Conservation (phyloP, 2,113 vertebrate species). For the Panthera uncia region DNA sequence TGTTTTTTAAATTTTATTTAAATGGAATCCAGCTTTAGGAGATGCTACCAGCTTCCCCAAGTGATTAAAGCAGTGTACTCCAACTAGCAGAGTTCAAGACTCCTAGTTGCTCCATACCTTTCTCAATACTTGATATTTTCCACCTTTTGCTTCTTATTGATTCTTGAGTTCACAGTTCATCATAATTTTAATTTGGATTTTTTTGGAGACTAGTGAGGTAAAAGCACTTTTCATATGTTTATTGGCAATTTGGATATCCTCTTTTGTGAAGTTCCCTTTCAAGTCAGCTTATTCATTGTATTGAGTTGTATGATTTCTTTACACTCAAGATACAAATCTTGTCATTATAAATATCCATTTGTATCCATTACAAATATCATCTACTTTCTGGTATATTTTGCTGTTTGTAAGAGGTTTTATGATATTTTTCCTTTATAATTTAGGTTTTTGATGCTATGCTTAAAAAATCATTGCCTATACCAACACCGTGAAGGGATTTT, state of each 20-base stretch:
- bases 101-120: not conserved
- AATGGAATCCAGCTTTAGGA: not conserved
- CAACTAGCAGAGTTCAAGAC: not conserved
- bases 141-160: not conserved
- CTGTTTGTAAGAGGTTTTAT: not conserved
- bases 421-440: not conserved
- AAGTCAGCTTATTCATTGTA: not conserved
- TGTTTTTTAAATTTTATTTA: not conserved
- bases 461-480: not conserved
- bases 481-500: not conserved
- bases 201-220: not conserved
- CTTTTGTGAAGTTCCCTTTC: not conserved
- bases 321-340: not conserved
- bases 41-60: not conserved
- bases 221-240: not conserved
- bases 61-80: not conserved
- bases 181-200: not conserved
- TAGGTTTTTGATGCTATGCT: not conserved
- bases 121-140: not conserved
- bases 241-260: not conserved
- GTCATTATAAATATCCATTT: not conserved
- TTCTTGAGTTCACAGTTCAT: not conserved
- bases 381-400: not conserved
- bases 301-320: constrained; percentile 2
- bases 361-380: not conserved